Evolutionary conservation across 2,113 vertebrate species (phyloP).

Genomic region (Hippocampus mohnikei): DNA sequence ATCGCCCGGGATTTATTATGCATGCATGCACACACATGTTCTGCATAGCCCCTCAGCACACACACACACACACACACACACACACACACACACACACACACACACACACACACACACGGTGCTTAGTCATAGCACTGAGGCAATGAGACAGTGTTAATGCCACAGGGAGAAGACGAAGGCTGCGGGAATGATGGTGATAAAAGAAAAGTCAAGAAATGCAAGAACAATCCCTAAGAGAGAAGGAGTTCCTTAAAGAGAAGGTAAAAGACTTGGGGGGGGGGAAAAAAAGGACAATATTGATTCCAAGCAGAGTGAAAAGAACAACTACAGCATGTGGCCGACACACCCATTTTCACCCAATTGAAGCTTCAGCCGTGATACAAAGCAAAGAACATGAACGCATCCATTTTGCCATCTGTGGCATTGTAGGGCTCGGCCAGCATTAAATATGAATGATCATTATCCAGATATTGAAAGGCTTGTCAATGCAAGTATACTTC

Average conservation of each 20-base stretch:
- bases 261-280: neutral
- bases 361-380: neutral
- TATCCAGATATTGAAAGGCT: no score
- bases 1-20: slow-evolving; percentile 31
- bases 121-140: slow-evolving; percentile 65
- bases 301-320: neutral
- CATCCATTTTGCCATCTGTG: neutral
- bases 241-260: slow-evolving; percentile 15
- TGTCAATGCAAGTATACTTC: no score
- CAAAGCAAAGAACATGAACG: slow-evolving; percentile 1
- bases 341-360: slow-evolving; percentile 8
- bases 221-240: slow-evolving; percentile 3
- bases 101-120: slow-evolving; percentile 29
- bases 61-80: slow-evolving; percentile 6
- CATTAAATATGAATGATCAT: no score
- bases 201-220: slow-evolving; percentile 26
- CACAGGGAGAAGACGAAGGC: slow-evolving; percentile 35
- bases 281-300: slow-evolving; percentile 2
- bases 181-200: slow-evolving; percentile 45
- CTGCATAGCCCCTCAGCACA: slow-evolving; percentile 12
- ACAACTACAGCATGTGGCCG: neutral
- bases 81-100: slow-evolving; percentile 8
- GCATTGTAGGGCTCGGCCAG: neutral
- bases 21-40: slow-evolving; percentile 31
- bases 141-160: slow-evolving; percentile 53